phyloP scores from a whole-genome alignment of 2,797 vertebrate genomes.

The Stomatorhinus walkeri region DNA sequence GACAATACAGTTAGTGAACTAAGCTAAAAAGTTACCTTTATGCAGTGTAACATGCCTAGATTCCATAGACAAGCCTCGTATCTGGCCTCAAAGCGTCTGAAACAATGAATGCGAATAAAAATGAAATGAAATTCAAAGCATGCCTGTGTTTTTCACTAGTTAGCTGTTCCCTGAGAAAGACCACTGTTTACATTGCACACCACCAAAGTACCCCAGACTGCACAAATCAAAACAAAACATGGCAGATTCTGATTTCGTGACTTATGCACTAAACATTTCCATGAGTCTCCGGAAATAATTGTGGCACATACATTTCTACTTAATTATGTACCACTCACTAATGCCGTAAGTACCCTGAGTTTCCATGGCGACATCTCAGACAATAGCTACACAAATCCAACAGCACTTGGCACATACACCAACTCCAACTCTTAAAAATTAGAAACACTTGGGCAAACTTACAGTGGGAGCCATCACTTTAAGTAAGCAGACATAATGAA shows the following conservation, averaged over 20 bases:
- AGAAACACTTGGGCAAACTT: constrained; percentile 8
- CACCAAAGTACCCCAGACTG: background rate
- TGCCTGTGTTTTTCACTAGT: background rate
- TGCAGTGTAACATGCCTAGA: background rate
- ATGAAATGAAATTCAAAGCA: constrained; percentile 4
- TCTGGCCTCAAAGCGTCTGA: background rate
- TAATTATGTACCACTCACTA: background rate
- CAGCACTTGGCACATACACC: background rate
- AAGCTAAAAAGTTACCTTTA: background rate
- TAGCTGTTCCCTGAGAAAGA: background rate
- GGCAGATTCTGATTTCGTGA: background rate
- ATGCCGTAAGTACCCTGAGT: background rate
- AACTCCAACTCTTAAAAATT: background rate
- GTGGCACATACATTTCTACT: background rate
- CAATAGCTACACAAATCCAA: constrained; percentile 7
- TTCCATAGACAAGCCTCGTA: background rate
- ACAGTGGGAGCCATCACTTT: background rate
- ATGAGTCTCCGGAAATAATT: background rate
- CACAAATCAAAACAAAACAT: background rate
- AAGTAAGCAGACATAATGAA: background rate
- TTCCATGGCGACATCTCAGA: constrained; percentile 13
- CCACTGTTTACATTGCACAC: background rate
- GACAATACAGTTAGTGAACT: background rate
- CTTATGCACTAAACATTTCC: background rate
- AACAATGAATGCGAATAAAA: background rate